Evolutionary conservation across 2,888 invertebrate species (phyloP).

Genomic region (Drosophila mayaguana): DNA sequence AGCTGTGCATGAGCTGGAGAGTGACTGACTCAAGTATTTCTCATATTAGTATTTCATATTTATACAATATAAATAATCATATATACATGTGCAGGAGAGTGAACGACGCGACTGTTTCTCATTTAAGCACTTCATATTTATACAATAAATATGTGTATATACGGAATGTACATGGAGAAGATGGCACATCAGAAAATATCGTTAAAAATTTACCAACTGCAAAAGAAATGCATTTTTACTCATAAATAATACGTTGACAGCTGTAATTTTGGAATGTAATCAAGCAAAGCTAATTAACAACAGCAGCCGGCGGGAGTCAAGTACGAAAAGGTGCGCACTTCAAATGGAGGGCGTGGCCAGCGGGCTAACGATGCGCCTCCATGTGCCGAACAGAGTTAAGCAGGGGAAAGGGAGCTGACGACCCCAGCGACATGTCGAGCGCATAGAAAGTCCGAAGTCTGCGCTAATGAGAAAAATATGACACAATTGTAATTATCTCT

Average conservation of each 20-base stretch:
- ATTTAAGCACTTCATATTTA: too few species aligned
- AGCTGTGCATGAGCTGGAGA: too few species aligned
- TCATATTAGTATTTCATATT: background rate
- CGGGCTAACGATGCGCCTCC: constrained; percentile 36
- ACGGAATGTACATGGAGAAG: background rate
- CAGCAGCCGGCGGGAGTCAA: constrained; percentile 33
- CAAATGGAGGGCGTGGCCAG: constrained; percentile 54
- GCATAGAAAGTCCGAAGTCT: constrained; percentile 60
- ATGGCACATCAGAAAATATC: constrained; percentile 5
- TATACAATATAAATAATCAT: background rate
- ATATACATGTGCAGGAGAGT: too few species aligned
- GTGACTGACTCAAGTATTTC: background rate
- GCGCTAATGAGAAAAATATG: constrained; percentile 81
- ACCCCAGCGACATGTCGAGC: constrained; percentile 28
- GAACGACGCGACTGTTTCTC: too few species aligned
- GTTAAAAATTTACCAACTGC: constrained; percentile 17
- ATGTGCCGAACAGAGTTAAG: constrained; percentile 9
- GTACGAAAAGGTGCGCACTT: constrained; percentile 60
- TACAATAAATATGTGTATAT: background rate
- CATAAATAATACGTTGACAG: constrained; percentile 82
- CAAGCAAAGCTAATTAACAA: constrained; percentile 80
- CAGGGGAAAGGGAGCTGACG: constrained; percentile 26
- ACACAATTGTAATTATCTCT: constrained; percentile 79
- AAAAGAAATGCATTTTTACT: constrained; percentile 60
- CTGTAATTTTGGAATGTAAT: constrained; percentile 82